Percentiles rank a stretch among this genome's conserved stretches.
Conservation (phyloP, 2,113 vertebrate species). For the Eonycteris spelaea region DNA sequence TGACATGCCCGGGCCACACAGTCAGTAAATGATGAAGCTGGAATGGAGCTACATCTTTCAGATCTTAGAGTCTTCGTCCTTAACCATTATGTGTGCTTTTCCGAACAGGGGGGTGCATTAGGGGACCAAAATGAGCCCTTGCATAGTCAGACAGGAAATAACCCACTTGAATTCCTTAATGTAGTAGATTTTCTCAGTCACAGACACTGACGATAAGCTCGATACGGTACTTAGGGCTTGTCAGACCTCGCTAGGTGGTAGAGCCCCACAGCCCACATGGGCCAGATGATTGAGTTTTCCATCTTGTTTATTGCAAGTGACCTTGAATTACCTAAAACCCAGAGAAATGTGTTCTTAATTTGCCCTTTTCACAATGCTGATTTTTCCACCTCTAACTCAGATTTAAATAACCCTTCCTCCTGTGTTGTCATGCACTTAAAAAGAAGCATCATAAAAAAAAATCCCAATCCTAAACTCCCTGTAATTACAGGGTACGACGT, state of each 20-base stretch:
- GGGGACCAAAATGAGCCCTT: background rate
- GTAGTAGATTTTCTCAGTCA: background rate
- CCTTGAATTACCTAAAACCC: conserved; percentile 61
- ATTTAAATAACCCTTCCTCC: conserved; percentile 69
- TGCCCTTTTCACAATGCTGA: conserved; percentile 41
- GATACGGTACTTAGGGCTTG: background rate
- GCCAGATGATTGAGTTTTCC: background rate
- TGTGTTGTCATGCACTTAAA: conserved; percentile 47
- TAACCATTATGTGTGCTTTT: background rate
- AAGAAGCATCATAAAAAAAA: conserved; percentile 51
- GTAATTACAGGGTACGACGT: conserved; percentile 47
- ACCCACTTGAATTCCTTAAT: background rate
- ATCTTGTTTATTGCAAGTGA: conserved; percentile 48
- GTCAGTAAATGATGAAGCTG: background rate
- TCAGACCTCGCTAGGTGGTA: background rate
- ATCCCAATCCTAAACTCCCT: conserved; percentile 37
- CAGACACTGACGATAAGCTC: background rate
- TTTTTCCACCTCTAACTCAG: background rate
- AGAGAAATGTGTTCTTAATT: conserved; percentile 58
- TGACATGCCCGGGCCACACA: background rate
- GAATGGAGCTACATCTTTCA: background rate
- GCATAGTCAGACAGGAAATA: background rate
- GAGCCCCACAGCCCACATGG: background rate
- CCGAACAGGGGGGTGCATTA: background rate
- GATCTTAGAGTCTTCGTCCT: background rate